These are phyloP conservation scores for Goniozus legneri DNA, from an alignment of 1,140 invertebrate genomes.

Conservation along the genomic window DNA sequence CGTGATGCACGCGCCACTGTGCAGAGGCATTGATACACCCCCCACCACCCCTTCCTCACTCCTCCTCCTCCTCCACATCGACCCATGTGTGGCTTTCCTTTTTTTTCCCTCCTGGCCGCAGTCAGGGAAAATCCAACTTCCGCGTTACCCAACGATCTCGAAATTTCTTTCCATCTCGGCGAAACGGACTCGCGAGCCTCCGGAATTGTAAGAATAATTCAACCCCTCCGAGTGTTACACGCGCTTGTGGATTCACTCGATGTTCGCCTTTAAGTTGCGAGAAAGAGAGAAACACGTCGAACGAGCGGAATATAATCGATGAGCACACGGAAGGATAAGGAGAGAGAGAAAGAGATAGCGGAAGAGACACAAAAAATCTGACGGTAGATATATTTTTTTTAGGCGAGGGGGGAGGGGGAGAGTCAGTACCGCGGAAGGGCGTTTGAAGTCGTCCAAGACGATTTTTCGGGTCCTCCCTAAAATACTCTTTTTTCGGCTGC, in stretches of 20 bases:
- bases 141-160: too few relatives aligned
- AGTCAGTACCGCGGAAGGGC: conserved; percentile 31
- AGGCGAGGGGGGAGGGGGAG: neutral
- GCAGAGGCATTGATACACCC: neutral
- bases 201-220: too few relatives aligned
- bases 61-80: neutral
- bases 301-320: conserved; percentile 10
- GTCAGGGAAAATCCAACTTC: too few relatives aligned
- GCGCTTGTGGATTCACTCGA: too few relatives aligned
- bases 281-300: neutral
- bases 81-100: too few relatives aligned
- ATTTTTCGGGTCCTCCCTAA: too few relatives aligned
- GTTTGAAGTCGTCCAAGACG: conserved; percentile 32
- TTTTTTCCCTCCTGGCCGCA: too few relatives aligned
- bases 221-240: too few relatives aligned
- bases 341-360: neutral
- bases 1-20: conserved; percentile 13
- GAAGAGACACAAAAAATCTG: too few relatives aligned
- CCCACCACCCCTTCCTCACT: neutral
- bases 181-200: too few relatives aligned
- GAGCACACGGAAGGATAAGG: conserved; percentile 15
- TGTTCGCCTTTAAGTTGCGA: too few relatives aligned
- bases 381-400: neutral
- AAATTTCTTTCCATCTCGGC: too few relatives aligned
- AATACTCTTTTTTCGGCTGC: conserved; percentile 23